Base-by-base conservation (phyloP, 2,113 vertebrate species). In the Nesospiza acunhae region DNA sequence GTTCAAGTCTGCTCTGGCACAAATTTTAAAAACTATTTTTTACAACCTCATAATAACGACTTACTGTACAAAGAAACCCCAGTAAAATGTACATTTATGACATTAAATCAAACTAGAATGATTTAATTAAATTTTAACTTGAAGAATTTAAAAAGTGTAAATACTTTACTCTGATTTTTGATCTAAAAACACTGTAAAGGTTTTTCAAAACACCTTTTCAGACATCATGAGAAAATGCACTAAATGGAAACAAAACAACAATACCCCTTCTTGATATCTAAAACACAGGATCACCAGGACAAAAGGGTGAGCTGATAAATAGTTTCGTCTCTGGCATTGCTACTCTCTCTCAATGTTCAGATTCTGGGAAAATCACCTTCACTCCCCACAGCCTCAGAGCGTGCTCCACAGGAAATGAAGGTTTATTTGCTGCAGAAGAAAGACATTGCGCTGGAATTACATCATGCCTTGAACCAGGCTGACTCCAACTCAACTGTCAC, bases 401-500 rank as follows among this genome's bases (percentile, higher is more conserved):
- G 10, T 24, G 68, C 44, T 89, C 47, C 44, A 85, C 49, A 87
- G 74, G 73, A 72, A 94, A 88, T 31, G 15, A n/a, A 89, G n/a
- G 26, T 69, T 80, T 89, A 87, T 91, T 96, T 94, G 55, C 4
- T 63, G 77, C 37, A 90, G 52, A 83, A 95, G 60, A 46, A 74
- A 96, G 68, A 41, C 74, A 67, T 83, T 90, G 83, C 88, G 50
- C 69, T 88, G 52, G 67, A 83, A 94, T 90, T 86, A 96, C 15
- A 8, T 59, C 89, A 92, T 63, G 60, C 58, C 87, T 90, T 89
- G 74, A 87, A n/a, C 59, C 33, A 62, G 11, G 31, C 27, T 42
- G 73, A 89, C 83, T 93, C 44, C 59, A 81, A 79, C 78, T 74
- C 37, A 95, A 80, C 80, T 94, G 87, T 80, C 93, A 93, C 58